These are phyloP conservation scores for Rhinopomastus cyanomelas DNA, from an alignment of 2,113 vertebrate genomes.

Conservation along the genomic window DNA sequence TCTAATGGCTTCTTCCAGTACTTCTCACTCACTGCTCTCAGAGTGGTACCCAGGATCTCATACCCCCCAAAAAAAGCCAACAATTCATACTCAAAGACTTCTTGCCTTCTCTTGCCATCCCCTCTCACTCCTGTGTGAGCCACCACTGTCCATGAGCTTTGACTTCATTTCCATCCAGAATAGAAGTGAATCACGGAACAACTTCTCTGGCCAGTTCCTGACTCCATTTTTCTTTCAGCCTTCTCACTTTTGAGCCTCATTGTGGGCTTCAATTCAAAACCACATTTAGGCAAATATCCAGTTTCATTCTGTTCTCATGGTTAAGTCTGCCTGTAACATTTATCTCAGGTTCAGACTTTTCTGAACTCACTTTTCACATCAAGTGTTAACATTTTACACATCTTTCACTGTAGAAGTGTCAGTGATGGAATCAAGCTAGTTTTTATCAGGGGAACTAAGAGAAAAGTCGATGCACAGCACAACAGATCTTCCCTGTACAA, in stretches of 20 bases:
- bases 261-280: not conserved
- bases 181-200: not conserved
- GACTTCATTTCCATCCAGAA: not conserved
- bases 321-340: not conserved
- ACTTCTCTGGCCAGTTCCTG: not conserved
- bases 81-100: accelerated
- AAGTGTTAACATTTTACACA: not conserved
- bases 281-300: not conserved
- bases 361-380: not conserved
- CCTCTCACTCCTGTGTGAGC: not conserved
- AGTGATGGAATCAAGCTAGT: too few species aligned
- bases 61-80: not conserved
- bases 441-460: too few species aligned
- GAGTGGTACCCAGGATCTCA: not conserved
- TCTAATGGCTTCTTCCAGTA: not conserved
- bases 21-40: not conserved
- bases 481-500: not conserved
- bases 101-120: not conserved
- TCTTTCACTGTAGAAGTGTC: not conserved
- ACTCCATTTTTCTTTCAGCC: not conserved
- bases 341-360: not conserved
- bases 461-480: not conserved
- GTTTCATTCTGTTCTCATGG: not conserved
- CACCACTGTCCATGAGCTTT: accelerated
- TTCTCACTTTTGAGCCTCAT: not conserved